These are phyloP conservation scores for Margaritifera margaritifera DNA, from an alignment of 2,888 invertebrate species.

Conservation along the genomic window DNA sequence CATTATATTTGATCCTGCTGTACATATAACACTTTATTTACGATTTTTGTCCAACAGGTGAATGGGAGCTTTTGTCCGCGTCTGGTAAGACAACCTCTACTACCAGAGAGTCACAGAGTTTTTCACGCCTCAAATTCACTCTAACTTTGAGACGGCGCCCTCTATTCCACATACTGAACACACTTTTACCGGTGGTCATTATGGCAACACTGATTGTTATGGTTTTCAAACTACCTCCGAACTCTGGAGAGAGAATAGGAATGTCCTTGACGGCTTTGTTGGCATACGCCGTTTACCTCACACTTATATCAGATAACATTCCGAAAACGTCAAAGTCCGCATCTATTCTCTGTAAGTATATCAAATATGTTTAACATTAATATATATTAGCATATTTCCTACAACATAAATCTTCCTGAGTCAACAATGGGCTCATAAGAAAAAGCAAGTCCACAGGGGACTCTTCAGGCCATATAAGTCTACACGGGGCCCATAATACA, in stretches of 20 bases:
- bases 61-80: constrained; percentile 34
- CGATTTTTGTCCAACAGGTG: constrained; percentile 30
- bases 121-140: constrained; percentile 28
- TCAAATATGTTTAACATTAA: too few relatives aligned
- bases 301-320: constrained; percentile 44
- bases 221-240: constrained; percentile 20
- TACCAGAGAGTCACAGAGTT: constrained; percentile 8
- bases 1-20: background rate
- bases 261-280: constrained; percentile 30
- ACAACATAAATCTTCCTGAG: too few relatives aligned
- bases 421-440: too few relatives aligned
- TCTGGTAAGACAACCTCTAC: background rate
- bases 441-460: too few relatives aligned
- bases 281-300: constrained; percentile 46
- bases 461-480: too few relatives aligned
- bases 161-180: constrained; percentile 41
- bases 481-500: too few relatives aligned
- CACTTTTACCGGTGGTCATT: constrained; percentile 37
- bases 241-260: constrained; percentile 28
- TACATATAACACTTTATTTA: constrained; percentile 3
- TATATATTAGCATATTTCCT: too few relatives aligned
- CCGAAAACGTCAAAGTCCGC: constrained; percentile 36
- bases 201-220: constrained; percentile 39
- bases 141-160: constrained; percentile 33
- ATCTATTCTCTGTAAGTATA: constrained; percentile 37